These are phyloP conservation scores for Drosophila watanabei DNA, from an alignment of 1,140 invertebrate genomes.

Conservation along the genomic window DNA sequence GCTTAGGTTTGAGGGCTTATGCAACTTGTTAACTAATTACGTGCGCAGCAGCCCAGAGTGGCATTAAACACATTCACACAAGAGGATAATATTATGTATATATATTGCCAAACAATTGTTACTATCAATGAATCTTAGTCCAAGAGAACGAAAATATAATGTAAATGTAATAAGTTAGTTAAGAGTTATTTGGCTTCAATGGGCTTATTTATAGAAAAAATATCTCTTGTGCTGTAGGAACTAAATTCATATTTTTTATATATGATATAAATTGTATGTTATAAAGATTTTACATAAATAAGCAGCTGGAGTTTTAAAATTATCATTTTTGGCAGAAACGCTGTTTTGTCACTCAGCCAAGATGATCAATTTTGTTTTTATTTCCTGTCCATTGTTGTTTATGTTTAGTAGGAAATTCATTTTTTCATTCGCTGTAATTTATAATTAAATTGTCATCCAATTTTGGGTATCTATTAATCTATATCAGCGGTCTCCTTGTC, in stretches of 20 bases:
- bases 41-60: slow-evolving; percentile 34
- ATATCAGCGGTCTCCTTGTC: slow-evolving; percentile 4
- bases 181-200: not conserved
- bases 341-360: not conserved
- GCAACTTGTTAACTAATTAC: slow-evolving; percentile 78
- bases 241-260: too few relatives aligned
- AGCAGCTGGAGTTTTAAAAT: not conserved
- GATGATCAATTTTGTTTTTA: not conserved
- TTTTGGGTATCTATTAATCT: slow-evolving; percentile 5
- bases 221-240: too few relatives aligned
- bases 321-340: not conserved
- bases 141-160: not conserved
- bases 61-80: slow-evolving; percentile 20
- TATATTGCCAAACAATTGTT: not conserved
- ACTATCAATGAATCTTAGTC: not conserved
- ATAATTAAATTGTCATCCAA: slow-evolving; percentile 54
- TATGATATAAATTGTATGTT: not conserved
- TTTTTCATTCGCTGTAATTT: slow-evolving; percentile 10
- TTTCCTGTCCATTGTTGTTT: not conserved
- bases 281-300: too few relatives aligned
- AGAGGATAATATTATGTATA: not conserved
- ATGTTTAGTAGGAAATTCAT: not conserved
- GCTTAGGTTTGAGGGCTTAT: slow-evolving; percentile 70
- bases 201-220: not conserved
- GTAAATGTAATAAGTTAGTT: not conserved